Conservation (phyloP, 2,888 invertebrate genomes). For the Aphrophora alni region DNA sequence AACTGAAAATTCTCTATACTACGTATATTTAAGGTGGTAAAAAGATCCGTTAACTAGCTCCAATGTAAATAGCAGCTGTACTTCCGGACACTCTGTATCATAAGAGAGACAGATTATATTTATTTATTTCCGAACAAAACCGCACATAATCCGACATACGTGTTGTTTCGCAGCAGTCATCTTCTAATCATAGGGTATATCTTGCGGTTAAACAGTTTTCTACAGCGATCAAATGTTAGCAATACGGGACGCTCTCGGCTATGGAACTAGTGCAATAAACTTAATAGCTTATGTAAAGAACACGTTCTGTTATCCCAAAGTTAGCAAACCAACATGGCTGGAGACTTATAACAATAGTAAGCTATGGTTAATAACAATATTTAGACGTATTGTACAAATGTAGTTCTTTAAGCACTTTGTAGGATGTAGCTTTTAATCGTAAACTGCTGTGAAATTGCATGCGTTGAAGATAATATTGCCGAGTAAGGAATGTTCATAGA, state of each 20-base stretch:
- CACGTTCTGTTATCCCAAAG: background rate
- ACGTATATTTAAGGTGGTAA: too few relatives aligned
- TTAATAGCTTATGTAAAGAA: background rate
- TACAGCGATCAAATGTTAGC: background rate
- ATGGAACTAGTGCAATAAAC: background rate
- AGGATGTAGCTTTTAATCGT: too few relatives aligned
- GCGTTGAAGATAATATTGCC: too few relatives aligned
- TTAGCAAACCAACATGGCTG: background rate
- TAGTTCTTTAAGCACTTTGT: too few relatives aligned
- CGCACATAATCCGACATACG: background rate
- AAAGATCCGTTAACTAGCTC: too few relatives aligned
- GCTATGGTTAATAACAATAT: background rate
- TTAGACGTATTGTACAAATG: background rate
- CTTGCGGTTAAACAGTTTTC: constrained; percentile 5
- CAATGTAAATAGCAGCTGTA: too few relatives aligned
- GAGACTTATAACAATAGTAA: background rate
- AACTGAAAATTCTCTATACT: too few relatives aligned
- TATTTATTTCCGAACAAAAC: background rate
- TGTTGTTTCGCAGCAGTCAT: background rate
- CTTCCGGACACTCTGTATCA: background rate
- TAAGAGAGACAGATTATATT: background rate
- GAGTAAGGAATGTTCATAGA: too few relatives aligned
- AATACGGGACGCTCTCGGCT: background rate
- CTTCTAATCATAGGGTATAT: background rate
- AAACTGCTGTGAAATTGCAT: too few relatives aligned